Evolutionary conservation across 2,888 invertebrate genomes (phyloP), one percentile per base, ranked within the genome.

Genomic region (Rhyacophila evoluta): DNA sequence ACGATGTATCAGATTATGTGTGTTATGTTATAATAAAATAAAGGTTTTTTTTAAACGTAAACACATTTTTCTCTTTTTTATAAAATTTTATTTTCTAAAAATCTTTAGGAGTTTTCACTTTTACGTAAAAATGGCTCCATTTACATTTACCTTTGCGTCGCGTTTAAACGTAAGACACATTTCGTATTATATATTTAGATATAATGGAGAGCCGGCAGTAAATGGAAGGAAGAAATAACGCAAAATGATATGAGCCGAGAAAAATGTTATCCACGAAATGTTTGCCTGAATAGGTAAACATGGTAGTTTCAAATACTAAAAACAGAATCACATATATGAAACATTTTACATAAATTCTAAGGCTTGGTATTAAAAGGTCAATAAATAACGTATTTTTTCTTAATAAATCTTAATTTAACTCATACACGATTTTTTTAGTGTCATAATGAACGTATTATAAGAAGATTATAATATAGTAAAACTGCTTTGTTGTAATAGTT

Each of bases 51-150:
- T 55, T 55, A 55, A 55, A 55, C 10, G 19, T 55, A 55, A 55
- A 55, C 55, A 55, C 55, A 55, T 19, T 55, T 55, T 55, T 55
- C 55, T 19, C 19, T 55, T 55, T 55, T 19, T 19, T 19, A 10
- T 55, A 19, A 55, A 55, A 55, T 55, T 55, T 55, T 55, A 55
- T 55, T 55, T 55, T 55, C 55, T 25, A 10, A 19, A 55, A 55
- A 55, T 55, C 55, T 55, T 55, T 55, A 55, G 55, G 55, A 55
- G 55, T 55, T 55, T 55, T 55, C 55, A 55, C 55, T 55, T 55
- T 55, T 55, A 55, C 55, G 55, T 19, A 55, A 55, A 41, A 55
- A 55, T 55, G 25, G 25, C 55, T 55, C 55, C 55, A 55, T 55
- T 55, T 55, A 55, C 55, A 55, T 55, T 55, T 55, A 55, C 55